Evolutionary conservation across 2,113 vertebrate genomes (phyloP).

Genomic region (Oreocharis arfaki): DNA sequence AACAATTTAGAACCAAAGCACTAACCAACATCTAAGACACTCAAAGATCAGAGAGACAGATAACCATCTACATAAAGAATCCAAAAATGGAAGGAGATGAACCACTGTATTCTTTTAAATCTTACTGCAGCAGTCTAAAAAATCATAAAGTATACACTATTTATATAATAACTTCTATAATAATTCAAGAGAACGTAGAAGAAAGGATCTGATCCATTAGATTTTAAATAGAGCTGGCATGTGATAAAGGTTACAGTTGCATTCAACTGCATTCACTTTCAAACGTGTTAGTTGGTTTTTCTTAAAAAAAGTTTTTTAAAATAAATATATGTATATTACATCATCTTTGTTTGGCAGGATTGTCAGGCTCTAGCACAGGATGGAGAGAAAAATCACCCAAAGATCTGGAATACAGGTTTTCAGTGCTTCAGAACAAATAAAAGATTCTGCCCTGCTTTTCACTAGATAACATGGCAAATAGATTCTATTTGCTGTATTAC

Average conservation of each 20-base stretch:
- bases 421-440: not conserved
- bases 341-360: not conserved
- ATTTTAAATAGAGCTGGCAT: not conserved
- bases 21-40: not conserved
- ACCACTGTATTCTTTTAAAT: not conserved
- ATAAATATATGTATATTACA: not conserved
- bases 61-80: not conserved
- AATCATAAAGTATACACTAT: not conserved
- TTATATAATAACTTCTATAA: not conserved
- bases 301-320: not conserved
- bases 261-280: not conserved
- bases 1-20: not conserved
- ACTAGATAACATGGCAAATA: not conserved
- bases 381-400: not conserved
- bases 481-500: slow-evolving; percentile 28
- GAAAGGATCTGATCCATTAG: not conserved
- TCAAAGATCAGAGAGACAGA: not conserved
- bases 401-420: not conserved
- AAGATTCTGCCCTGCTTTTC: not conserved
- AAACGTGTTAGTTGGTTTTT: not conserved
- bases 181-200: not conserved
- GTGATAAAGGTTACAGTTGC: not conserved
- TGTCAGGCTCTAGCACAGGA: not conserved
- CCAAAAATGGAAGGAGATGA: not conserved
- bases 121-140: not conserved